Base-by-base conservation (phyloP, 2,113 vertebrate species). In the Rhynchopsitta pachyrhyncha region DNA sequence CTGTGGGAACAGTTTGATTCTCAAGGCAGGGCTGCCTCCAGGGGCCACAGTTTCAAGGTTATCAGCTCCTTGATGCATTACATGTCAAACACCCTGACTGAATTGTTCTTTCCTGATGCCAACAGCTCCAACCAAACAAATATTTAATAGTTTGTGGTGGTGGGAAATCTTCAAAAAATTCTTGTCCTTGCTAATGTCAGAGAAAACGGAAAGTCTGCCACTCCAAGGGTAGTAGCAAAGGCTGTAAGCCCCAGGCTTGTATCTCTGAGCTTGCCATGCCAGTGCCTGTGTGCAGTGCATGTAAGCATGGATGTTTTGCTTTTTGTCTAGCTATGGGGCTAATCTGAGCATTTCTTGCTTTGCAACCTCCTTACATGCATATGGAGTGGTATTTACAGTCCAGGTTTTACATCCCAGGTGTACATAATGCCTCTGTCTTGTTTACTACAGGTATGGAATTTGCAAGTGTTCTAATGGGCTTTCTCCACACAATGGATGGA, bases 271-370 rank as follows among this genome's bases (percentile, higher is more conserved):
- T 41, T 78, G 31, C 14, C 12, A 6, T 9, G 31, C 35, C 46
- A 33, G 50, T 9, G 22, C 19, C 29, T 39, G 39, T 18, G 25
- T 41, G 17, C 2, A 2, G 31, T 31, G 46, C 39, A 14, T 12
- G 18, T 37, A 59, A 31, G 7, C 10, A 42, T 2, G 3, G 7
- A 6, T 23, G 59, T 39, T 49, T 53, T 87, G 50, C 14, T 66
- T 66, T 57, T 57, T 42, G 17, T 28, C 60, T 52, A 49, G 41
- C 57, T 64, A 5, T 10, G n/a, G 64, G 17, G 53, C 52, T 79
- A 42, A 41, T 67, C 25, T 53, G 31, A 84, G 59, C 25, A 10
- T n/a, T 35, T 37, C 50, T 69, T 0, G 0, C 15, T 53, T 64
- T 71, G 17, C 55, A 67, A 6, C 20, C 16, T 68, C 50, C 44